These are phyloP conservation scores for Drosophila monieri DNA, from an alignment of 2,888 invertebrate species.

Conservation along the genomic window DNA sequence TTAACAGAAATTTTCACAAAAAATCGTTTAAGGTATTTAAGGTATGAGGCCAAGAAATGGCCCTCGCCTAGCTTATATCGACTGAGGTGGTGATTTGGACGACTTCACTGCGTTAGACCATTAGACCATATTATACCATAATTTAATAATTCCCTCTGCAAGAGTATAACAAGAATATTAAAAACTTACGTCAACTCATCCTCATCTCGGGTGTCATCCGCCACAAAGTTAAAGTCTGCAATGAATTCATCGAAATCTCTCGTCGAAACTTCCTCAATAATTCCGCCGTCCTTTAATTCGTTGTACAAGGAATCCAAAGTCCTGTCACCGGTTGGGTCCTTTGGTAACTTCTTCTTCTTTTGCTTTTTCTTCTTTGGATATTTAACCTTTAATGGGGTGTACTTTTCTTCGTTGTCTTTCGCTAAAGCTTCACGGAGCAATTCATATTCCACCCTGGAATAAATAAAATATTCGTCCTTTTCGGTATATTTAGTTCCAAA, in stretches of 20 bases:
- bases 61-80: too few species aligned
- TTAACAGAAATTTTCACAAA: too few species aligned
- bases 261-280: constrained; percentile 86
- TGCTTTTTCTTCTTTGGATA: constrained; percentile 59
- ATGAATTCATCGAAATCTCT: constrained; percentile 86
- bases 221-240: constrained; percentile 87
- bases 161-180: too few species aligned
- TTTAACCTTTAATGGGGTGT: constrained; percentile 67
- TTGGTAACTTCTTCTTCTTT: constrained; percentile 84
- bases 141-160: too few species aligned
- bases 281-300: constrained; percentile 85
- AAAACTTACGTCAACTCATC: constrained; percentile 63
- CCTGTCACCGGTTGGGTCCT: constrained; percentile 87
- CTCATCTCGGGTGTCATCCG: constrained; percentile 83
- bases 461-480: background rate
- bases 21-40: too few species aligned
- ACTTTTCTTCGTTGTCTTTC: constrained; percentile 75
- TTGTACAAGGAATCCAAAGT: constrained; percentile 87
- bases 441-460: constrained; percentile 81
- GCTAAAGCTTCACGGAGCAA: constrained; percentile 83
- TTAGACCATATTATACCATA: too few species aligned
- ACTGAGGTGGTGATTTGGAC: too few species aligned
- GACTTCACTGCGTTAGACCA: too few species aligned
- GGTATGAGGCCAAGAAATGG: too few species aligned
- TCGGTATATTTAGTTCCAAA: too few species aligned